phyloP scores from a whole-genome alignment of 2,113 vertebrate species.

The Cygnus atratus region DNA sequence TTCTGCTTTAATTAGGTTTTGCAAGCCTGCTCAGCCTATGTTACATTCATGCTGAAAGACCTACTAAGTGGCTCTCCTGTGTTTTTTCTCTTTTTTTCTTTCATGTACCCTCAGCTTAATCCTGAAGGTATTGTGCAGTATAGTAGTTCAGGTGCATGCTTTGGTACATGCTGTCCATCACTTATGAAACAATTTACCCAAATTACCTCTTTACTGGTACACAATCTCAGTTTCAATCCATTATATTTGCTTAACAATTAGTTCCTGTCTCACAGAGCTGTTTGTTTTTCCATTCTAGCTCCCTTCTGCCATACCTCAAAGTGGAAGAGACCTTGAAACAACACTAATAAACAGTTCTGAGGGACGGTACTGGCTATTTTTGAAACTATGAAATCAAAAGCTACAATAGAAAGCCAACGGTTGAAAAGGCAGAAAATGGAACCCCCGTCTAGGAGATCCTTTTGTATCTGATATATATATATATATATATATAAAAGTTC shows the following conservation, averaged over 20 bases:
- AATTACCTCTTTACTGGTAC: not conserved
- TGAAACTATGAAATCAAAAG: not conserved
- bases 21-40: not conserved
- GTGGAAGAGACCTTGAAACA: not conserved
- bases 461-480: not conserved
- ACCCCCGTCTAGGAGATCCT: not conserved
- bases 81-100: not conserved
- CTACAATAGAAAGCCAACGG: not conserved
- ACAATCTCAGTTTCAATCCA: not conserved
- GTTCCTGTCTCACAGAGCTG: not conserved
- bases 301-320: not conserved
- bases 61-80: not conserved
- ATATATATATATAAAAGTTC: too few species aligned
- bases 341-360: rapidly evolving
- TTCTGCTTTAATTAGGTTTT: not conserved
- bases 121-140: not conserved
- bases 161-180: not conserved
- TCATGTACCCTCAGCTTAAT: not conserved
- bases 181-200: not conserved
- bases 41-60: not conserved
- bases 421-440: not conserved
- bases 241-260: not conserved
- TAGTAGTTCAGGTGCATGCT: not conserved
- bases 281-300: not conserved
- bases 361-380: not conserved